Evolutionary conservation across 2,113 vertebrate species (phyloP), one percentile per base, ranked within the genome.

Genomic region (Thalassarche chlororhynchos): DNA sequence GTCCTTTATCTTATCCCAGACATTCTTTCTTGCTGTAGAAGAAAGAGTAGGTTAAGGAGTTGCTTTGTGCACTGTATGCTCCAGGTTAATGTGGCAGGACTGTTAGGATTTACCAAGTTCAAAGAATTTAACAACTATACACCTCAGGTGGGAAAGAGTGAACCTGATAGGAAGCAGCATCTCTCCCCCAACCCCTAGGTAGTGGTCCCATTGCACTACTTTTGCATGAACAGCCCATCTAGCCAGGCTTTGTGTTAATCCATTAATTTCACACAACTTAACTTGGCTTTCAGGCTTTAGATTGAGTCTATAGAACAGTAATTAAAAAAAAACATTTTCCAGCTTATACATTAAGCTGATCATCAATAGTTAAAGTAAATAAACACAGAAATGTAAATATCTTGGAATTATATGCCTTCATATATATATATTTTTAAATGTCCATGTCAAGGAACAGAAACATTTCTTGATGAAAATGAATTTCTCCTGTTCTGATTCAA

Each of bases 131-230:
- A 16, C 11, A 46, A n/a, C 12, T 71, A 34, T 19, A 21, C 40
- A 47, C 3, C 19, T 64, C 40, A 47, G 62, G 28, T 9, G 60
- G 34, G 10, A 36, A 52, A 32, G 29, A 46, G 12, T 5, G 10
- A 49, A 23, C 26, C 36, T 38, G 31, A 31, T 23, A 36, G 8
- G 47, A 62, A 69, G 54, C 29, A 80, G 4, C 44, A 36, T 7
- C 25, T 68, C 6, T 68, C 6, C 6, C n/a, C 9, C 29, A 71
- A 1, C 5, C 25, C 19, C 29, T 10, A 10, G 25, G 26, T 0
- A 19, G 10, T 3, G 16, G 3, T 19, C 34, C 28, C 36, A 52
- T 17, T 18, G 25, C 14, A 23, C 12, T 58, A 17, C 44, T 61
- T 60, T n/a, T 36, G 10, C 46, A 16, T 14, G 8, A 62, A 20